Evolutionary conservation across 1,140 invertebrate genomes (phyloP), one percentile per base, ranked within the genome.

Genomic region (Vanessa tameamea): DNA sequence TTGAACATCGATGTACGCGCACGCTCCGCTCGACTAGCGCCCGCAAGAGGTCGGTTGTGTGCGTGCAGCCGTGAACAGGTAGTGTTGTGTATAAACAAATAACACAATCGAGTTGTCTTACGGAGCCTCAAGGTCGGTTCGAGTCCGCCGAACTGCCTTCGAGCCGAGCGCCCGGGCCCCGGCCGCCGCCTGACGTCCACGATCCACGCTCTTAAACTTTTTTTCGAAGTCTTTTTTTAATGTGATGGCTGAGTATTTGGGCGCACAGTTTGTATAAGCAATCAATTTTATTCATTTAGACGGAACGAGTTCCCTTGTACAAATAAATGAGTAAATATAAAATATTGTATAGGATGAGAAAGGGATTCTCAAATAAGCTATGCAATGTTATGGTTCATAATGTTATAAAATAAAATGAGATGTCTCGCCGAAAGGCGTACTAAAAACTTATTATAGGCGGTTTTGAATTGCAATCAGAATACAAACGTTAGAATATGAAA

Each of bases 201-300:
- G 80, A 76, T 82, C 82, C 79, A 81, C 72, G 72, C 82, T 87
- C 83, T 83, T 86, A 82, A 83, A 80, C 80, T 85, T 91, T 91
- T 90, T 89, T 89, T 83, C 84, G 86, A 88, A 87, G 82, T 57
- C 20, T 86, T 91, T 92, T 91, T 92, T 92, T 90, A 91, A 91
- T 87, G 85, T 87, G 88, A 91, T 91, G 86, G 85, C 79, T 81
- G 86, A 91, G 87, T 91, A 92, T 92, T 91, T 92, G 89, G 87
- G 88, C 86, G 87, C 88, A 89, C 88, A 87, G 90, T 91, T 92
- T 92, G 89, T 92, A 91, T 92, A 91, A 91, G 90, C 90, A 92
- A 92, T 92, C 90, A 92, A 92, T 92, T 92, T 92, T 90, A 91
- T 92, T 91, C 91, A 91, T 92, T 92, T 92, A 91, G 91, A 89